A percentile compares a stretch with the other conserved stretches of the same genome.
Evolutionary conservation across 1,140 invertebrate genomes (phyloP).

Genomic region (Megalopta genalis): DNA sequence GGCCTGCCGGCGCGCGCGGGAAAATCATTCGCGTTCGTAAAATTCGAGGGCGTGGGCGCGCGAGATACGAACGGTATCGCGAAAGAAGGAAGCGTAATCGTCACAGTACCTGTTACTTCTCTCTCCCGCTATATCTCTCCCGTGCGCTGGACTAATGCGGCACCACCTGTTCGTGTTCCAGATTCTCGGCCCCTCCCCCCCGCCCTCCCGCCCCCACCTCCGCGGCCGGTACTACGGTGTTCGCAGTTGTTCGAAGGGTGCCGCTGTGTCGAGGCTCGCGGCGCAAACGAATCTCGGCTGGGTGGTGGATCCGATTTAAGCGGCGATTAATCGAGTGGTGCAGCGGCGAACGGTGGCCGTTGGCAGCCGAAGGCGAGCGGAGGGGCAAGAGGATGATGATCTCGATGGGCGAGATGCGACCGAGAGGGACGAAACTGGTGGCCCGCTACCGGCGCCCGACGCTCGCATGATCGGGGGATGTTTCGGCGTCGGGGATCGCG

Average conservation of each 20-base stretch:
- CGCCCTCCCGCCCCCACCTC: not conserved
- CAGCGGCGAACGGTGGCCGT: not conserved
- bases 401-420: not conserved
- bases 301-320: not conserved
- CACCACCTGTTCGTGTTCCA: constrained; percentile 60
- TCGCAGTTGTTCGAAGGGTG: constrained; percentile 9
- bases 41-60: no score
- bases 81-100: not conserved
- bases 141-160: constrained; percentile 26
- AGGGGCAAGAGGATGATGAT: not conserved
- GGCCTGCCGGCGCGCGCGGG: no score
- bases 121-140: constrained; percentile 33
- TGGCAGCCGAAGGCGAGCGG: not conserved
- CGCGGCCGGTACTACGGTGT: not conserved
- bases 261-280: not conserved
- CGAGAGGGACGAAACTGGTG: constrained; percentile 29
- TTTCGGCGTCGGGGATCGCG: constrained; percentile 52
- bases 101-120: constrained; percentile 55
- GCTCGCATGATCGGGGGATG: constrained; percentile 56
- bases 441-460: constrained; percentile 51
- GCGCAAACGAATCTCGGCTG: not conserved
- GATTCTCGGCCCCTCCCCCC: not conserved
- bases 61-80: not conserved
- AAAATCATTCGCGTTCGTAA: no score
- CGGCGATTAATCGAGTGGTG: not conserved